These are phyloP conservation scores for Gymnodraco acuticeps DNA, from an alignment of 2,797 vertebrate species.

Conservation along the genomic window DNA sequence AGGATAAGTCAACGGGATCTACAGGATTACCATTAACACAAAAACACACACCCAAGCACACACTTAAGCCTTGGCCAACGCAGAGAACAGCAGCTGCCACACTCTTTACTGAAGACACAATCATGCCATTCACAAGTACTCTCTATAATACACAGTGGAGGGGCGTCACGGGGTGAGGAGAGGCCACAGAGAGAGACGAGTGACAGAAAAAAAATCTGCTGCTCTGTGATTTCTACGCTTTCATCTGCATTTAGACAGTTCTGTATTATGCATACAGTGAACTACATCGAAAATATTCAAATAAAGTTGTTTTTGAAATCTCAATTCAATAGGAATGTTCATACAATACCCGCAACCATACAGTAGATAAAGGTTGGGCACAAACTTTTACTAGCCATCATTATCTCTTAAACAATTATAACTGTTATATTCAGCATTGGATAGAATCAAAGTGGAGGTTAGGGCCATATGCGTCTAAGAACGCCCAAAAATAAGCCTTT, in stretches of 20 bases:
- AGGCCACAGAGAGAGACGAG: constrained; percentile 32
- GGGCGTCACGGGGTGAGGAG: constrained; percentile 42
- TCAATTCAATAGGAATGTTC: neutral
- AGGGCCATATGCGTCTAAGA: neutral
- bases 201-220: constrained; percentile 21
- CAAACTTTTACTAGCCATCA: too few relatives aligned
- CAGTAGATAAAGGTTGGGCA: too few relatives aligned
- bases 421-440: too few relatives aligned
- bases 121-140: constrained; percentile 71
- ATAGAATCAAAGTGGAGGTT: neutral
- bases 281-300: neutral
- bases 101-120: constrained; percentile 72
- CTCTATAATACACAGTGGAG: constrained; percentile 67
- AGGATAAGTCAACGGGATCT: constrained; percentile 71
- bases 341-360: too few relatives aligned
- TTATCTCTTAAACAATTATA: too few relatives aligned
- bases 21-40: constrained; percentile 75
- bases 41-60: constrained; percentile 48
- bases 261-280: neutral
- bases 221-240: neutral
- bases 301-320: neutral
- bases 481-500: neutral
- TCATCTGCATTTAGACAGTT: neutral
- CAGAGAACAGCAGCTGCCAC: constrained; percentile 61
- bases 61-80: constrained; percentile 51